Base-by-base conservation (phyloP, 2,888 invertebrate species). In the Trachelus troglodyta region DNA sequence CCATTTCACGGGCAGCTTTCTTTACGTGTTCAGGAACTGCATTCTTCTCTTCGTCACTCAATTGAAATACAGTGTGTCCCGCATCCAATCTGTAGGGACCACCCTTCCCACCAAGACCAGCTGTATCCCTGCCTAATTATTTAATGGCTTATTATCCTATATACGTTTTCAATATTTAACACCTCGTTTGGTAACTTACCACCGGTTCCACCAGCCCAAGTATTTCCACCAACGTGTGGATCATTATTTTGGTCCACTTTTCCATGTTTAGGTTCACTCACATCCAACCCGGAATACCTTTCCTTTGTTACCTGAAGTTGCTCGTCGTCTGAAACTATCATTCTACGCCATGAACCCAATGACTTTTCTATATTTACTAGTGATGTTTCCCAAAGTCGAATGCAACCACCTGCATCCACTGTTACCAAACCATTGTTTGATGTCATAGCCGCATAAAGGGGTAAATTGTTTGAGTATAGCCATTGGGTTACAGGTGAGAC, bases 201-300 rank as follows among this genome's bases (percentile, higher is more conserved):
- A 68, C 98, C 98, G 12, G 96, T 97, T 76, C 98, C 98, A 40
- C 98, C 98, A 74, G 98, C 98, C 98, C 99, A 99, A 0, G 96
- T 97, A 90, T 98, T 98, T 0, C 99, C 99, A 40, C 99, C 99
- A 71, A 98, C 97, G 92, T 99, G 99, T 0, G 98, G 98, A 73
- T 96, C 95, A 88, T 97, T 97, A 23, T 96, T 95, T 0, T 96
- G 95, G 91, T 98, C 98, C 30, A 96, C 94, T 92, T 98, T 98
- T 1, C 99, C 99, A 90, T 97, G 96, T 89, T 99, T 99, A 0
- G 99, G 98, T 0, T 93, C 93, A 11, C 95, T 94, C 9, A 95
- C 94, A 88, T 95, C 95, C 86, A 93, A 90, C 0, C 94, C 94
- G 82, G 93, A 94, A 81, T 94, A 93, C 35, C 96, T 93, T 69